Base-by-base conservation (phyloP, 1,140 invertebrate species). In the Diorhabda elongata region DNA sequence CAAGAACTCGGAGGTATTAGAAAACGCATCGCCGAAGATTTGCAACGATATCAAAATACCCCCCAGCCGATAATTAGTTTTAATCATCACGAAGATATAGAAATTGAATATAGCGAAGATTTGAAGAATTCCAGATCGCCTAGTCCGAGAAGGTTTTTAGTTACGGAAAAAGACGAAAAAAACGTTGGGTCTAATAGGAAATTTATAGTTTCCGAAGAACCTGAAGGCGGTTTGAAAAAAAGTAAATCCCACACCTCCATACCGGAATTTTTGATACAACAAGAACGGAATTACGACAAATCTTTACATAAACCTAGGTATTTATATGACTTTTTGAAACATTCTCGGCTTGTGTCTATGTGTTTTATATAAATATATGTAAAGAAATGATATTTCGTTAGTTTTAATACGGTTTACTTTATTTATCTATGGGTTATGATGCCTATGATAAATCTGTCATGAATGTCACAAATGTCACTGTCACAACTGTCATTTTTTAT, bases 41-140 rank as follows among this genome's bases (percentile, higher is more conserved):
- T 64, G 9, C 44, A 70, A 3, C 57, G 58, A 7, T 45, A 65
- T 41, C 8, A 56, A 5, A 44, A 68, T 7, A 8, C 5, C 5
- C 9, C 26, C n/a, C 61, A n/a, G 26, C 67, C 71, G 42, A 66
- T 65, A 5, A 41, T 69, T 7, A 66, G 68, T 11, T 66, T 72
- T 2, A 68, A 69, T 9, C 72, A 69, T 47, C 69, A 69, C 44
- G 75, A 76, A 68, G 71, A 75, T 52, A 71, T 76, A 26, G 70
- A 73, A 61, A 47, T 73, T 11, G 63, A 75, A 67, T 71, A 63
- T 62, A 70, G 64, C n/a, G 41, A 66, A 8, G 52, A 52, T 5
- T 9, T 71, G 8, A 42, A 66, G 42, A 62, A 62, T 41, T 75
- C 73, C 4, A 56, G 69, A 44, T 71, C 72, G 56, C 26, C 70